These are phyloP conservation scores for mouse (Mus musculus) DNA, from an alignment of 2,113 vertebrate species.

Conservation along the genomic window DNA sequence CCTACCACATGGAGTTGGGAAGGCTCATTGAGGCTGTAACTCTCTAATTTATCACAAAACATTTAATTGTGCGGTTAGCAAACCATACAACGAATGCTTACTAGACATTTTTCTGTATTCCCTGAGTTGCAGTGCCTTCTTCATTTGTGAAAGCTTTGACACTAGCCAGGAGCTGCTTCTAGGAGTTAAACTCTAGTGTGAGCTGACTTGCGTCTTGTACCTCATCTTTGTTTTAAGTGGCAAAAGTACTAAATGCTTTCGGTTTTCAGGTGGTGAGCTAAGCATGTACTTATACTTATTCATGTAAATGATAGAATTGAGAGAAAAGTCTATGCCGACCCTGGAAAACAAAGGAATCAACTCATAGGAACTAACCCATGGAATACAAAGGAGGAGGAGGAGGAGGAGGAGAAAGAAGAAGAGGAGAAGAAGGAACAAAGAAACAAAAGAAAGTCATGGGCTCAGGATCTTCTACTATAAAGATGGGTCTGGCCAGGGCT, in stretches of 20 bases:
- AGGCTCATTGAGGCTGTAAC: neutral
- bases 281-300: neutral
- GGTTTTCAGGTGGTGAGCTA: neutral
- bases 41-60: neutral
- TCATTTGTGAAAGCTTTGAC: neutral
- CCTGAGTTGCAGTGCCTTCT: neutral
- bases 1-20: neutral
- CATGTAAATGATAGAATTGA: constrained; percentile 17
- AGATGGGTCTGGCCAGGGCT: neutral
- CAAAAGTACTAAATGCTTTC: neutral
- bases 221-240: neutral
- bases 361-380: neutral
- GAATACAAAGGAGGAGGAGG: neutral
- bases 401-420: no score
- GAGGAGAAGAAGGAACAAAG: neutral
- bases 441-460: neutral
- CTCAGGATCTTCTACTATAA: neutral
- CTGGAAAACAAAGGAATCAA: neutral
- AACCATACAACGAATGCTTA: neutral
- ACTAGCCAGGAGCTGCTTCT: neutral
- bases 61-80: neutral
- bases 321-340: neutral
- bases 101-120: neutral
- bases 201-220: neutral
- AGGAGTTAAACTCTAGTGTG: neutral